Conservation (phyloP, 2,888 invertebrate genomes). For the Scaptomyza polygonia region DNA sequence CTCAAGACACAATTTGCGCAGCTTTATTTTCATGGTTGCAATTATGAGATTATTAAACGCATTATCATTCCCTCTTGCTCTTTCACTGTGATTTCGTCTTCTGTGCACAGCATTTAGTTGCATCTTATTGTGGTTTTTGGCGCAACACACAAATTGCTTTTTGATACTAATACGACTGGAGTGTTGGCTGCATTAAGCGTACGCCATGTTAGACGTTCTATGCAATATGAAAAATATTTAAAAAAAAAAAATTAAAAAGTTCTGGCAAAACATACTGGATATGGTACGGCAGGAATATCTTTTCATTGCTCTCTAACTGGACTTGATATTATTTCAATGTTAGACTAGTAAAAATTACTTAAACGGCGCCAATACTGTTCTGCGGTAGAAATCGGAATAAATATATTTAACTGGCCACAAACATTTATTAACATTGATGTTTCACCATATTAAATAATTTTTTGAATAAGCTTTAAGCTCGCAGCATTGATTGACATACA, state of each 20-base stretch:
- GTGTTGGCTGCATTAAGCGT: slow-evolving; percentile 23
- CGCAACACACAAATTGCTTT: slow-evolving; percentile 40
- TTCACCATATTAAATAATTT: background rate
- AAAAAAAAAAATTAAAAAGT: background rate
- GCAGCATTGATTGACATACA: background rate
- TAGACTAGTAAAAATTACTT: too few relatives aligned
- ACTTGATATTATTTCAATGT: slow-evolving; percentile 47
- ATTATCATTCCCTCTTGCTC: slow-evolving; percentile 1
- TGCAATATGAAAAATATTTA: slow-evolving; percentile 6
- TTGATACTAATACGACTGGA: slow-evolving; percentile 31
- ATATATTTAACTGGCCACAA: too few relatives aligned
- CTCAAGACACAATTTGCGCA: slow-evolving; percentile 62
- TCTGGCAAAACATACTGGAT: slow-evolving; percentile 20
- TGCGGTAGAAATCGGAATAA: too few relatives aligned
- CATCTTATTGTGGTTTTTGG: slow-evolving; percentile 19
- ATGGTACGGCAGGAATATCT: slow-evolving; percentile 6
- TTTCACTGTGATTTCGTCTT: background rate
- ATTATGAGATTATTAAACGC: slow-evolving; percentile 73
- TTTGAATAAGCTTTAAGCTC: background rate
- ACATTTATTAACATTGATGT: background rate
- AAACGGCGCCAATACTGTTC: too few relatives aligned
- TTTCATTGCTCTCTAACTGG: slow-evolving; percentile 15
- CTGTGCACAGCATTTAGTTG: background rate
- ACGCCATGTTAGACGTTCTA: slow-evolving; percentile 30
- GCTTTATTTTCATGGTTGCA: slow-evolving; percentile 65